Base-by-base conservation (phyloP, 2,888 invertebrate genomes). In the Chorisops tibialis region DNA sequence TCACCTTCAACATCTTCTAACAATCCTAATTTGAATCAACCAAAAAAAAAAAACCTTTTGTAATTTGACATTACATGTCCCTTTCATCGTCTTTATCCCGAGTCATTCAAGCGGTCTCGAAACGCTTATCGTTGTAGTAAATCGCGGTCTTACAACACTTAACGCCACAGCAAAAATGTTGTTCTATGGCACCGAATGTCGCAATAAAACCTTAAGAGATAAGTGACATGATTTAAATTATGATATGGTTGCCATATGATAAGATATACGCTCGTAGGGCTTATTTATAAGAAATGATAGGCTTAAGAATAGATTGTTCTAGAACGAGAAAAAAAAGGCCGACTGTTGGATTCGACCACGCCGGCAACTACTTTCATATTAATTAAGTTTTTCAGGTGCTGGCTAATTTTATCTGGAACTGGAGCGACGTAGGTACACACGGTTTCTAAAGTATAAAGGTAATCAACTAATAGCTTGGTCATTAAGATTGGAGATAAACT, bases 141-240 rank as follows among this genome's bases (percentile, higher is more conserved):
- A 56, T 56, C 45, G 56, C 39, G 19, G 41, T 45, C 45, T 56
- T 56, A 56, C 56, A 56, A 56, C 56, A 45, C 56, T 56, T 56
- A 54, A 54, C 52, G 52, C 52, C 52, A 54, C 41, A 41, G 21
- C 5, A n/a, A 39, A 41, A 39, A 54, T 39, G 39, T 54, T 39
- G 19, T 54, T 54, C 52, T 54, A 41, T 54, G 14, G 52, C 41
- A 41, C 52, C 52, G 12, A 54, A 54, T 54, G 52, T 54, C 52
- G 52, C 61, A 49, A 63, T 63, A 64, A 60, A 41, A 62, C 41
- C 49, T 21, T 21, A 47, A 43, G 45, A 62, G 58, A 65, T 62
- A 62, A 60, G 62, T 65, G 65, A 65, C 65, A 65, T 58, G 62
- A 62, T 62, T 60, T 61, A 65, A 65, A 49, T 65, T 65, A 65